phyloP scores from a whole-genome alignment of 2,113 vertebrate species.

The Cyprinodon variegatus region DNA sequence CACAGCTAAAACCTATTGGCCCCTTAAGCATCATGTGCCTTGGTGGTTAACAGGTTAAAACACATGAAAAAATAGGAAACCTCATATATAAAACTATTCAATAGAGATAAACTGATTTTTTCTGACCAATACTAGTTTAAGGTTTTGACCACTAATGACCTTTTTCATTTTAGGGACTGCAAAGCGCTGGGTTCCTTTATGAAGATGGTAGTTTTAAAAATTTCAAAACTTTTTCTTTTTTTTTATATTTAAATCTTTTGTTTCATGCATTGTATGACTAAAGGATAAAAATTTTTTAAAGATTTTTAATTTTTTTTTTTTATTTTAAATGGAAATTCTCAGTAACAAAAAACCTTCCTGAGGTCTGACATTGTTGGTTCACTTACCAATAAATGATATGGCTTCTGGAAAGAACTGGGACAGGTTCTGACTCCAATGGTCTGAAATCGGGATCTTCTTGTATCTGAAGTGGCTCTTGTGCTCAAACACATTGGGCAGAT shows the following conservation, averaged over 20 bases:
- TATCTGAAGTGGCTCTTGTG: constrained; percentile 88
- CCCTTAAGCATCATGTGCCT: too few species aligned
- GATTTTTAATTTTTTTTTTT: too few species aligned
- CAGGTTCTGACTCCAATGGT: constrained; percentile 92
- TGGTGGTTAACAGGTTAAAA: background rate
- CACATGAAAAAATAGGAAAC: background rate
- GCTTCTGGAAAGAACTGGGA: constrained; percentile 92
- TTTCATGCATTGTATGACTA: too few species aligned
- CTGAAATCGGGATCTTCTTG: constrained; percentile 91
- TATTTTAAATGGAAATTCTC: background rate
- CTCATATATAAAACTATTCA: background rate
- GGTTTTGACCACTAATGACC: background rate
- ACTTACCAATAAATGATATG: constrained; percentile 90
- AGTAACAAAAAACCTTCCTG: background rate
- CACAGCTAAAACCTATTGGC: too few species aligned
- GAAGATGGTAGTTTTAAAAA: too few species aligned
- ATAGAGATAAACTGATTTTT: background rate
- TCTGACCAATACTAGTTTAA: background rate
- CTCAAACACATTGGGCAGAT: constrained; percentile 90
- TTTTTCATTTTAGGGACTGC: background rate
- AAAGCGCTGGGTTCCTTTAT: background rate
- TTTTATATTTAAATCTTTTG: too few species aligned
- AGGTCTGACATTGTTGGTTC: background rate
- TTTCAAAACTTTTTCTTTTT: too few species aligned
- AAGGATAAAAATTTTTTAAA: too few species aligned